A percentile compares a stretch with the other conserved stretches of the same genome.
These are phyloP conservation scores for Chaetodon auriga DNA, from an alignment of 2,113 vertebrate species.

Conservation along the genomic window DNA sequence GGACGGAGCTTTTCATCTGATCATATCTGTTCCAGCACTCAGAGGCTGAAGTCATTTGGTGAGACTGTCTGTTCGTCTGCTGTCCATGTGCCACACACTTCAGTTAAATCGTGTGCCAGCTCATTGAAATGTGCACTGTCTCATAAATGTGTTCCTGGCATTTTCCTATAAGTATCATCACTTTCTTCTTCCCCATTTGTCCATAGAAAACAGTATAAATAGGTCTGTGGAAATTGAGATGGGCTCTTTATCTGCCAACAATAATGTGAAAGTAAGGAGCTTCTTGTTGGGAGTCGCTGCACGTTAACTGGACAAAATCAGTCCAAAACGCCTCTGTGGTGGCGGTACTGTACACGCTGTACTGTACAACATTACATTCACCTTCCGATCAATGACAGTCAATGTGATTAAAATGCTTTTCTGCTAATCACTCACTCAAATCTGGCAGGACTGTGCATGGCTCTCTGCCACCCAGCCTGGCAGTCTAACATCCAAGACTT, in stretches of 20 bases:
- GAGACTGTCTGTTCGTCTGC: not conserved
- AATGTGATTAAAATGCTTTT: not conserved
- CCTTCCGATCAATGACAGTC: not conserved
- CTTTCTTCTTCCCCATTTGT: conserved; percentile 20
- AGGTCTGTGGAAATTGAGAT: not conserved
- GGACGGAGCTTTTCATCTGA: not conserved
- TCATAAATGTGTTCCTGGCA: conserved; percentile 34
- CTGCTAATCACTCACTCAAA: conserved; percentile 14
- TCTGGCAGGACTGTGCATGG: not conserved
- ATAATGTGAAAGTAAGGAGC: not conserved
- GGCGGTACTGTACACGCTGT: conserved; percentile 4
- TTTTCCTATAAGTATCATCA: not conserved
- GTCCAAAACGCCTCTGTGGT: not conserved
- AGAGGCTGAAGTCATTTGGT: conserved; percentile 12
- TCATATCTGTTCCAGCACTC: conserved; percentile 11
- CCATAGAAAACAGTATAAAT: conserved; percentile 16
- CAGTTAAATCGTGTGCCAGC: not conserved
- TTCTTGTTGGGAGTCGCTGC: not conserved
- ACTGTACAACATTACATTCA: not conserved
- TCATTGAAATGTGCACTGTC: conserved; percentile 28
- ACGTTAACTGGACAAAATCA: not conserved
- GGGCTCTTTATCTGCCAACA: not conserved
- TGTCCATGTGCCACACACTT: conserved; percentile 11
- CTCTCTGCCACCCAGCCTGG: not conserved
- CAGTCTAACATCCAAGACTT: not conserved